Base-by-base conservation (phyloP, 2,888 invertebrate genomes). In the Nemapogon koenigi region DNA sequence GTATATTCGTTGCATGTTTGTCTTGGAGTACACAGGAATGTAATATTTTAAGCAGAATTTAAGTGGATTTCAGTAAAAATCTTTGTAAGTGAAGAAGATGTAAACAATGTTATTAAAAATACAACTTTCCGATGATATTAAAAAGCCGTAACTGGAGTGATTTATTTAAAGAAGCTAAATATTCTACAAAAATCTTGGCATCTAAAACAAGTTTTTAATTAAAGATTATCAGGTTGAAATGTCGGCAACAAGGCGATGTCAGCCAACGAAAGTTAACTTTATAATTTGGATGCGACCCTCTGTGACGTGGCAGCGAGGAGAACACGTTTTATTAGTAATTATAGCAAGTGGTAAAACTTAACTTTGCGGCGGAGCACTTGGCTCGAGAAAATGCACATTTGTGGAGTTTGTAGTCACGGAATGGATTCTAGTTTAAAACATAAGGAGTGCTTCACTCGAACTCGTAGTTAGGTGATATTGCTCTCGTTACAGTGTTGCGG, bases 151-250 rank as follows among this genome's bases (percentile, higher is more conserved):
- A n/a, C n/a, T n/a, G n/a, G n/a, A n/a, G n/a, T 22, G 22, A 22
- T 22, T 22, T 7, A 22, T 7, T 6, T 22, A 22, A 22, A 22
- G 22, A 10, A 22, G 22, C 22, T 7, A 22, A 10, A 22, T 22
- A 22, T 16, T 16, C 63, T 68, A 61, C 55, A 52, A 63, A 59
- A 64, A 68, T 64, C 49, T 56, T 50, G 61, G 57, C 54, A 58
- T 57, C 60, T 65, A 58, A 65, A 66, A 65, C 63, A 72, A 71
- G 68, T 71, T 72, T 73, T 71, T 71, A 70, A 72, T 70, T 71
- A 71, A 71, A 66, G 64, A 69, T 71, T 69, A 72, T 69, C 64
- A 68, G 61, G 53, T 58, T 58, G 57, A 65, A 71, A 64, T 59
- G 63, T 63, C 61, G 62, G 63, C 64, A 66, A 65, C 69, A 62